Evolutionary conservation across 2,797 vertebrate species (phyloP), one percentile per base, ranked within the genome.

Genomic region (Mallotus villosus): DNA sequence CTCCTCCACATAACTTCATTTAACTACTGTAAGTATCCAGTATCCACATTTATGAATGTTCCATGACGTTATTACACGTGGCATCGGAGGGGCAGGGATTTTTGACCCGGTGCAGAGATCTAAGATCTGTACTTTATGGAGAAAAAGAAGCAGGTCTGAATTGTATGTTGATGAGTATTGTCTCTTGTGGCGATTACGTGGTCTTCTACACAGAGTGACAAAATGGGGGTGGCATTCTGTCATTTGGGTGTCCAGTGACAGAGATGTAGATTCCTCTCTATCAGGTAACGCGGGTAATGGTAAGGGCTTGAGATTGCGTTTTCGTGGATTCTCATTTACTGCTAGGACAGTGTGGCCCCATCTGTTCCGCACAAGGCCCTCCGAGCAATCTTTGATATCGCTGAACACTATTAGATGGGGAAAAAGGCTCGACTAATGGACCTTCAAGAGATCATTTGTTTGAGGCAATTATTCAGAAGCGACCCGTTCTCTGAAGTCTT

Each of bases 391-490:
- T 84, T 80, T 81, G 57, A 80, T 86, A 87, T 84, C 77, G 65
- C 85, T 72, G 72, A 82, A 85, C 74, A 77, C 78, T 78, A 84
- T 88, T 90, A 85, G 81, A 80, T 77, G 80, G 59, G 59, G 79
- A 78, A 82, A 82, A 84, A 83, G 78, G 74, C 81, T 84, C 79
- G 83, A 77, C 87, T 88, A 89, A 90, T 90, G 87, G 86, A 87
- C 85, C 87, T 86, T 87, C 85, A 89, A 87, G 76, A 86, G 84
- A 81, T 87, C 75, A 90, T 90, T 90, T 87, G 86, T 89, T 89
- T 87, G 82, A 86, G 78, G 85, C 85, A 90, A 87, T 91, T 90
- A 90, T 86, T 88, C 78, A 70, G 80, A 79, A 73, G 78, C 67
- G 46, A 77, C 81, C 75, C 75, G 75, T 78, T 84, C 78, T 81